Percentiles rank a stretch among this genome's conserved stretches.
These are phyloP conservation scores for Equus przewalskii DNA, from an alignment of 2,113 vertebrate genomes.

Conservation along the genomic window DNA sequence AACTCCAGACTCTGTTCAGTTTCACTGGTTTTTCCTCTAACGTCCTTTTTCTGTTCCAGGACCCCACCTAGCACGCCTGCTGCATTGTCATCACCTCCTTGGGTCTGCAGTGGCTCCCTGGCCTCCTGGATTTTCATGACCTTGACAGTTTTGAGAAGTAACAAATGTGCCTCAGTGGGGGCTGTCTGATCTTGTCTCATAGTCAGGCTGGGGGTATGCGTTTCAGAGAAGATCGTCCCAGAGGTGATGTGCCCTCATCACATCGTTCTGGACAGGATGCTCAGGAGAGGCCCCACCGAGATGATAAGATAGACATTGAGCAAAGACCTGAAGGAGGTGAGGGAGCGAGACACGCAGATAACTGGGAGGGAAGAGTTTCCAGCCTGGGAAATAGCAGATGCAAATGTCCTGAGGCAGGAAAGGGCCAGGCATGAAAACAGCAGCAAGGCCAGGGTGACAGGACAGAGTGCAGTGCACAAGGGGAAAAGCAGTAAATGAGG, in stretches of 20 bases:
- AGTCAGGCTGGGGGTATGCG: no score
- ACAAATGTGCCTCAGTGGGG: rapidly evolving
- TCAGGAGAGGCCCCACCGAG: not conserved
- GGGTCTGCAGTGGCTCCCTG: not conserved
- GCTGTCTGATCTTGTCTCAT: rapidly evolving
- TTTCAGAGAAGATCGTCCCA: not conserved
- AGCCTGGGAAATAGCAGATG: not conserved
- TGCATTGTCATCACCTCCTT: rapidly evolving
- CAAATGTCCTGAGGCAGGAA: not conserved
- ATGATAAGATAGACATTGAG: not conserved
- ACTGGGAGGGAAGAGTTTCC: not conserved
- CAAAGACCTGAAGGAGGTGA: not conserved
- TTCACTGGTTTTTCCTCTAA: rapidly evolving
- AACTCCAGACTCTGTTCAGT: not conserved
- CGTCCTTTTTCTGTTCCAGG: not conserved
- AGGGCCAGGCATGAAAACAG: rapidly evolving
- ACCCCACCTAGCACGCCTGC: not conserved
- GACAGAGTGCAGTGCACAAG: rapidly evolving
- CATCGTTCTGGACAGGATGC: rapidly evolving
- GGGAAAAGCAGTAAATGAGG: not conserved
- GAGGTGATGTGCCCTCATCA: rapidly evolving
- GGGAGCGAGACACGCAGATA: rapidly evolving
- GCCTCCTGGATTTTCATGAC: not conserved
- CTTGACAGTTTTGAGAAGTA: no score
- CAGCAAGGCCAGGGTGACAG: not conserved